A percentile compares a stretch with the other conserved stretches of the same genome.
Evolutionary conservation across 2,888 invertebrate species (phyloP).

Genomic region (Labia minor): DNA sequence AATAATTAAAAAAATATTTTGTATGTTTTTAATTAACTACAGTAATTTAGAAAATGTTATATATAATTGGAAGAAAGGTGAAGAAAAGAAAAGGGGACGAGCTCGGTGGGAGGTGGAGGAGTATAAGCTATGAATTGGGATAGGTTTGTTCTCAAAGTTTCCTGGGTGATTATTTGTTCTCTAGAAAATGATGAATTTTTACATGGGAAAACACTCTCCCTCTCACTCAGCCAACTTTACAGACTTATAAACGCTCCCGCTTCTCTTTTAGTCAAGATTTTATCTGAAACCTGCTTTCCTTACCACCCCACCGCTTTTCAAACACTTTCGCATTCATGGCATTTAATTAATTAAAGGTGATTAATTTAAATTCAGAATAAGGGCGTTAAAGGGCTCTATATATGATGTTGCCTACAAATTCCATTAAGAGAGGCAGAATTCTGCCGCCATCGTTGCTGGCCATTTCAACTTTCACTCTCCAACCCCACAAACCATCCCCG

Average conservation of each 20-base stretch:
- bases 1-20: too few species aligned
- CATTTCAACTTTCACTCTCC: background rate
- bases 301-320: background rate
- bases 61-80: too few species aligned
- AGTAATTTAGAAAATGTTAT: too few species aligned
- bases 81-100: too few species aligned
- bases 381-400: constrained; percentile 1
- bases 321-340: constrained; percentile 13
- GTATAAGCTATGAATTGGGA: too few species aligned
- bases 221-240: background rate
- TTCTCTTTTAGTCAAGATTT: constrained; percentile 5
- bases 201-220: constrained; percentile 8
- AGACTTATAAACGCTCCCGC: background rate
- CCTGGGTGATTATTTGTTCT: background rate
- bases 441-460: background rate
- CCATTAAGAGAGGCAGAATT: constrained; percentile 13
- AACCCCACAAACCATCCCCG: too few species aligned
- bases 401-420: constrained; percentile 13
- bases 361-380: constrained; percentile 13
- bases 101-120: too few species aligned
- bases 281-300: background rate
- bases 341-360: constrained; percentile 13
- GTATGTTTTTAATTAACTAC: too few species aligned
- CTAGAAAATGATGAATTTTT: background rate
- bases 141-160: background rate